Percentiles rank a stretch among this genome's conserved stretches.
Evolutionary conservation across 2,888 invertebrate species (phyloP).

Genomic region (Machimus atricapillus): DNA sequence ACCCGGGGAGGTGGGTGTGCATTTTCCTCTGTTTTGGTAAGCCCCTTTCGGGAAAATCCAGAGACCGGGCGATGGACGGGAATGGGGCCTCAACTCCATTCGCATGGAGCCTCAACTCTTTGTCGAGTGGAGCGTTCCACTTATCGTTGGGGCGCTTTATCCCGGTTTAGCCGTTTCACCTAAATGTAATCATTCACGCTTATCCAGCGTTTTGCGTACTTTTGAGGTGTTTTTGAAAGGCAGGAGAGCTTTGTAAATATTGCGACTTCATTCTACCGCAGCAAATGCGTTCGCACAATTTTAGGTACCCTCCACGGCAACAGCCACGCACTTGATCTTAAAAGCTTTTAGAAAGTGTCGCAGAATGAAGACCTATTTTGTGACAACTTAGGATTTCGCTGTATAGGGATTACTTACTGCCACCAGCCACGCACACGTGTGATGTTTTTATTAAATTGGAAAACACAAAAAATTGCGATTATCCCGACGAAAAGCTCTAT

Average conservation of each 20-base stretch:
- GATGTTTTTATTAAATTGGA: neutral
- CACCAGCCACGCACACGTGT: neutral
- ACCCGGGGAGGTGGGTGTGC: neutral
- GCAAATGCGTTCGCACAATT: neutral
- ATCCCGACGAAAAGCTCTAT: neutral
- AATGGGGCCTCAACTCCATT: neutral
- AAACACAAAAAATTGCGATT: neutral
- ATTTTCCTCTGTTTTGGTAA: neutral
- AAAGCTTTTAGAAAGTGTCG: neutral
- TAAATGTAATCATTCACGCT: constrained; percentile 17
- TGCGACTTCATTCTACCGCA: neutral
- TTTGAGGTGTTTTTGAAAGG: neutral
- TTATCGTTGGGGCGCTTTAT: constrained; percentile 16
- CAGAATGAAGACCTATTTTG: neutral
- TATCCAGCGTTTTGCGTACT: constrained; percentile 14
- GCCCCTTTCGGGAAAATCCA: neutral
- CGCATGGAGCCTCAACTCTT: neutral
- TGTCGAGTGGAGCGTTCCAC: constrained; percentile 1
- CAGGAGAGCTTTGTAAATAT: constrained; percentile 11
- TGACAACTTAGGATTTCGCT: neutral
- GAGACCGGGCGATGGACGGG: neutral
- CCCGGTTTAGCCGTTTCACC: neutral
- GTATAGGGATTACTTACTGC: neutral
- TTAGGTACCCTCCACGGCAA: neutral
- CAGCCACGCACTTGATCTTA: neutral